Evolutionary conservation across 2,888 invertebrate genomes (phyloP).

Genomic region (Pocota personata): DNA sequence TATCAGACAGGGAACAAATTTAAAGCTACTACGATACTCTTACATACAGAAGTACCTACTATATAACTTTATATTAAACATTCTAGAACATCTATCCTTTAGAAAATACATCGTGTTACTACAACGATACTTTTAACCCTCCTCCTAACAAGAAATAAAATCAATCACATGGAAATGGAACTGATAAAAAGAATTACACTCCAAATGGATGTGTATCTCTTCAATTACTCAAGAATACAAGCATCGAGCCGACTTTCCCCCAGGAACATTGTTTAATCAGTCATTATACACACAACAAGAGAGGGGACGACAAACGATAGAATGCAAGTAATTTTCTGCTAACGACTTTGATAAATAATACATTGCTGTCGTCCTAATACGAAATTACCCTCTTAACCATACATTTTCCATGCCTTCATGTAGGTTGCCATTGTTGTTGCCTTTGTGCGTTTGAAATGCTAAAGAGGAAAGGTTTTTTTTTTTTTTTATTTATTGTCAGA

Average conservation of each 20-base stretch:
- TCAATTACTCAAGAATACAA: constrained; percentile 31
- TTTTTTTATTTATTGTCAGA: constrained; percentile 10
- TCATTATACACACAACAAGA: constrained; percentile 16
- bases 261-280: background rate
- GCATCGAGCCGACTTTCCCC: background rate
- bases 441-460: constrained; percentile 1
- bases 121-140: too few relatives aligned
- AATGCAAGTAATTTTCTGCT: constrained; percentile 63
- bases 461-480: background rate
- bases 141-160: background rate
- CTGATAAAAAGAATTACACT: constrained; percentile 38
- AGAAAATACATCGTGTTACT: too few relatives aligned
- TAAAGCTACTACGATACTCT: too few relatives aligned
- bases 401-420: background rate
- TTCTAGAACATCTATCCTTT: too few relatives aligned
- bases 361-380: background rate
- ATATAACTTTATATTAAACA: too few relatives aligned
- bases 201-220: constrained; percentile 10
- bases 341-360: constrained; percentile 60
- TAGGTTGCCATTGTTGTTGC: constrained; percentile 1
- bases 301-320: constrained; percentile 24
- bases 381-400: constrained; percentile 16
- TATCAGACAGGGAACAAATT: too few relatives aligned
- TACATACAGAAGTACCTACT: too few relatives aligned
- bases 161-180: background rate